phyloP scores from a whole-genome alignment of 2,888 invertebrate species.

The Brenthis daphne region DNA sequence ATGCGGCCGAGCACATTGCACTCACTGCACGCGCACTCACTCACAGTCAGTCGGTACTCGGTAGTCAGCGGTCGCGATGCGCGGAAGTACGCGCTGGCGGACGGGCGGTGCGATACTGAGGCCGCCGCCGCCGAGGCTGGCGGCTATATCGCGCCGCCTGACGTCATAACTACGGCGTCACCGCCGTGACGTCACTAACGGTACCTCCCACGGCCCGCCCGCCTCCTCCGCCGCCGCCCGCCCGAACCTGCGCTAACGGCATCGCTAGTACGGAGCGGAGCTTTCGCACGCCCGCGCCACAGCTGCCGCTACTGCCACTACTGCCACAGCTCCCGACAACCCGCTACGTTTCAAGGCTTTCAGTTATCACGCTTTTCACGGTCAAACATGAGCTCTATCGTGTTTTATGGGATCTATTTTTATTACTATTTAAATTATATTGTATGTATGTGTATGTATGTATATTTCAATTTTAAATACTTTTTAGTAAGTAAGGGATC shows the following conservation, averaged over 20 bases:
- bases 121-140: constrained; percentile 79
- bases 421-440: constrained; percentile 1
- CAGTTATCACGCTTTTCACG: constrained; percentile 37
- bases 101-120: constrained; percentile 82
- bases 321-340: constrained; percentile 41
- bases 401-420: constrained; percentile 23
- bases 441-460: no score
- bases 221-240: constrained; percentile 73
- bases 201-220: constrained; percentile 82
- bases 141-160: constrained; percentile 80
- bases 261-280: constrained; percentile 75
- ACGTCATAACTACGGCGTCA: constrained; percentile 79
- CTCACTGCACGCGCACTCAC: constrained; percentile 81
- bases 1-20: constrained; percentile 81
- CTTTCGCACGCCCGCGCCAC: constrained; percentile 68
- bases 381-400: constrained; percentile 30
- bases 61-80: constrained; percentile 60
- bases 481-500: no score
- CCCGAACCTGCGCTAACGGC: constrained; percentile 82
- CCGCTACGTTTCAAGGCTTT: constrained; percentile 38
- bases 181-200: constrained; percentile 77
- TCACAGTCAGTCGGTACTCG: constrained; percentile 63
- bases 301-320: constrained; percentile 44
- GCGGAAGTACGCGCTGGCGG: constrained; percentile 69
- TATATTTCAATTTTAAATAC: no score